Conservation (phyloP, 2,888 invertebrate genomes). For the Papilio elwesi region DNA sequence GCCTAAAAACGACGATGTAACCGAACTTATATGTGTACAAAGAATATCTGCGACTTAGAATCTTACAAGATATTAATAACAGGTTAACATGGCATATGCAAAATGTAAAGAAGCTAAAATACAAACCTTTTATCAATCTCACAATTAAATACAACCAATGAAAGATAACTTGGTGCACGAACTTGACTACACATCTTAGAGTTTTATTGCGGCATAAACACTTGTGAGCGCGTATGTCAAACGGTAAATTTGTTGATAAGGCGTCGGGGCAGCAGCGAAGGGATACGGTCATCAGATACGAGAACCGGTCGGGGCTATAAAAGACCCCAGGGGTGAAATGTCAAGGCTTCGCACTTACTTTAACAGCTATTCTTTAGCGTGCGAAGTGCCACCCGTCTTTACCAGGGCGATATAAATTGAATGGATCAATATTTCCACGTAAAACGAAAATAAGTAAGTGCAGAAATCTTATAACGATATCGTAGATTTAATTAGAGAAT, state of each 20-base stretch:
- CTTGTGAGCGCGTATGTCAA: slow-evolving; percentile 49
- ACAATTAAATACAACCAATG: slow-evolving; percentile 13
- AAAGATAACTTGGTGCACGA: not conserved
- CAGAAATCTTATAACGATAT: too few species aligned
- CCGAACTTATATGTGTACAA: too few species aligned
- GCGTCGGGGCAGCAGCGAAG: slow-evolving; percentile 44
- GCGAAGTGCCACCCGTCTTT: slow-evolving; percentile 13
- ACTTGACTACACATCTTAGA: slow-evolving; percentile 39
- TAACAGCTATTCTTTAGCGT: slow-evolving; percentile 50
- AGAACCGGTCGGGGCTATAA: slow-evolving; percentile 51
- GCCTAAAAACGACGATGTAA: too few species aligned
- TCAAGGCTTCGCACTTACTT: slow-evolving; percentile 68
- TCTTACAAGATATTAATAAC: too few species aligned
- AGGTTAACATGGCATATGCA: too few species aligned
- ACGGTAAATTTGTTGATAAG: slow-evolving; percentile 53
- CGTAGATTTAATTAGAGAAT: too few species aligned
- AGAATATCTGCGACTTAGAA: too few species aligned
- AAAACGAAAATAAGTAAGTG: too few species aligned
- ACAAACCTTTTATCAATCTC: slow-evolving; percentile 19
- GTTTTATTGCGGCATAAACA: slow-evolving; percentile 54
- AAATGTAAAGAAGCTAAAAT: too few species aligned
- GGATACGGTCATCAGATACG: slow-evolving; percentile 72
- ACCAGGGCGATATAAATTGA: slow-evolving; percentile 7
- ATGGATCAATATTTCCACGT: not conserved
- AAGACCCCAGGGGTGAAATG: slow-evolving; percentile 67